phyloP scores from a whole-genome alignment of 1,140 invertebrate species.

The Philopotamus ludificatus region DNA sequence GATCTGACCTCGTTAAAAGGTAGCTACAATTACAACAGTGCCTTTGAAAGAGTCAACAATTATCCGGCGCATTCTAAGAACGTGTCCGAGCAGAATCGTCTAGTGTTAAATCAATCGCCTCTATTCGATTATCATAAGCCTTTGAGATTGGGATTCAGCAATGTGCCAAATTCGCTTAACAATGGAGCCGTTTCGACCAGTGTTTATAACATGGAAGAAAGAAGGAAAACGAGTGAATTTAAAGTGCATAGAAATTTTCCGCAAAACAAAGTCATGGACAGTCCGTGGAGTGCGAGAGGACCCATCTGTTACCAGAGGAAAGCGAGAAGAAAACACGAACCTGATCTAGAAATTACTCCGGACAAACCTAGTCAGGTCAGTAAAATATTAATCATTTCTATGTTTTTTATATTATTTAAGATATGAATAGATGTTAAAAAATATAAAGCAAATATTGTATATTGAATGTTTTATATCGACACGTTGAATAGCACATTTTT shows the following conservation, averaged over 20 bases:
- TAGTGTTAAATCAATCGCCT: neutral
- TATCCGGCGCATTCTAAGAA: neutral
- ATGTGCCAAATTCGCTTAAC: neutral
- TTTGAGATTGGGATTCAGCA: constrained; percentile 31
- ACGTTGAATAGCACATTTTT: too few relatives aligned
- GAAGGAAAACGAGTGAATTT: too few relatives aligned
- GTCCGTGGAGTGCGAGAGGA: constrained; percentile 32
- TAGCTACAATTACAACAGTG: constrained; percentile 27
- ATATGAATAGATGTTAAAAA: too few relatives aligned
- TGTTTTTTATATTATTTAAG: too few relatives aligned
- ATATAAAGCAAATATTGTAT: too few relatives aligned
- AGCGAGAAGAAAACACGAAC: neutral
- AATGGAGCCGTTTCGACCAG: neutral
- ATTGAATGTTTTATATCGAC: too few relatives aligned
- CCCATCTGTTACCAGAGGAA: constrained; percentile 29
- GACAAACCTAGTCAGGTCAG: constrained; percentile 4
- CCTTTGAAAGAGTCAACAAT: constrained; percentile 34
- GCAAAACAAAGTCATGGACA: constrained; percentile 34
- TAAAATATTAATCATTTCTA: too few relatives aligned
- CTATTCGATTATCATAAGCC: constrained; percentile 15
- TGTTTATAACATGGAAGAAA: constrained; percentile 8
- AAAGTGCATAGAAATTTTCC: constrained; percentile 17
- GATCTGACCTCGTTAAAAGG: constrained; percentile 14
- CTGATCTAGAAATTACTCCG: too few relatives aligned
- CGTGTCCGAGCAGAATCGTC: neutral